phyloP scores from a whole-genome alignment of 2,113 vertebrate genomes.

The Sinocyclocheilus grahami region DNA sequence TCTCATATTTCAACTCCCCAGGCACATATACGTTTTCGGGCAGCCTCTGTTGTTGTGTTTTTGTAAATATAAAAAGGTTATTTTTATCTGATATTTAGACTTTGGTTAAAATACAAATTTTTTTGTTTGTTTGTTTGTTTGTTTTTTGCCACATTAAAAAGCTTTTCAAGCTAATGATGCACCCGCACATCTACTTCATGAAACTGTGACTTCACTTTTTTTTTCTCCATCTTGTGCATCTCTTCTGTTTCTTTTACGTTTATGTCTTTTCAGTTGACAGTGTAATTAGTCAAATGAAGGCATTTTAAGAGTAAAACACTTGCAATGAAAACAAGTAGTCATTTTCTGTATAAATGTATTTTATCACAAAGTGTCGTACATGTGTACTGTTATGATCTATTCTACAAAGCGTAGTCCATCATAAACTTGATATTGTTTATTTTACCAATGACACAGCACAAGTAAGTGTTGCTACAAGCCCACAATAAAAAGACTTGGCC shows the following conservation, averaged over 20 bases:
- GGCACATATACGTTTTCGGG: neutral
- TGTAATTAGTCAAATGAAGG: neutral
- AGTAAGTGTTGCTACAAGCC: slow-evolving; percentile 92
- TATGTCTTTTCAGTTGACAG: neutral
- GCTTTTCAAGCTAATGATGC: no score
- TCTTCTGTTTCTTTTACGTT: neutral
- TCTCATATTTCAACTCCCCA: slow-evolving; percentile 16
- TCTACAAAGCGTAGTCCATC: slow-evolving; percentile 90
- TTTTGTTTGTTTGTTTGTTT: no score
- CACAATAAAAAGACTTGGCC: slow-evolving; percentile 82
- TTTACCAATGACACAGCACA: slow-evolving; percentile 93
- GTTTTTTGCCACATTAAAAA: no score
- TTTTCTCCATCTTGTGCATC: no score
- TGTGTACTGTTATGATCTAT: slow-evolving; percentile 90
- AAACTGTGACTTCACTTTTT: no score
- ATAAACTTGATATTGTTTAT: slow-evolving; percentile 88
- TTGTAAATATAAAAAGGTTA: neutral
- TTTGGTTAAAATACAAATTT: no score
- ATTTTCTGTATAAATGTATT: slow-evolving; percentile 89
- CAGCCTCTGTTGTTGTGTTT: neutral
- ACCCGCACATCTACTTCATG: no score
- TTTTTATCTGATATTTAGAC: no score
- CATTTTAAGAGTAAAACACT: neutral
- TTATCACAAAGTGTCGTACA: slow-evolving; percentile 94
- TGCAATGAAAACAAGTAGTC: slow-evolving; percentile 81